Evolutionary conservation across 2,797 vertebrate species (phyloP), one percentile per base, ranked within the genome.

Genomic region (Urocyon cinereoargenteus): DNA sequence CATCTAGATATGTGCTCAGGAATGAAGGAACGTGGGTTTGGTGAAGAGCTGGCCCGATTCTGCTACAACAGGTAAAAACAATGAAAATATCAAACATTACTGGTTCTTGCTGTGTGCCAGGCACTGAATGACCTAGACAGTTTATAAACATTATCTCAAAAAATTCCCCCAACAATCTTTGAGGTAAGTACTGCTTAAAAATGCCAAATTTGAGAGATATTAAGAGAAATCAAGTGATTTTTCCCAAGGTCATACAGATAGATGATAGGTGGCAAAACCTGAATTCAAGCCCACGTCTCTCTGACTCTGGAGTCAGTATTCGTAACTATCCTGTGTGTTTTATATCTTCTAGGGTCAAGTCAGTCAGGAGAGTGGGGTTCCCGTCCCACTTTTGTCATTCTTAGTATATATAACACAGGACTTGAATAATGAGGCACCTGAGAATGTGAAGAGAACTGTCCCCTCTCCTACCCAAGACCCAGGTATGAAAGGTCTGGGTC

Each of bases 221-320:
- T 79, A 66, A 62, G 51, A 68, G 70, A 90, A 57, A 79, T 64
- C 81, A 93, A 86, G 26, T 62, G 21, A 84, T 19, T 97, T 97
- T 68, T 53, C 19, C 16, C 31, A 34, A 77, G 18, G n/a, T 87
- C 55, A 24, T 57, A 75, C 16, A 82, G 72, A 34, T 49, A 28
- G 14, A 85, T 31, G 66, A 45, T 45, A 49, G 75, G 34, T 31
- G 15, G 12, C 31, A 62, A 95, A 26, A 10, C 24, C 12, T 78
- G 51, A 72, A 62, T 68, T 73, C 79, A 89, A 51, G 45, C 19
- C 45, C n/a, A 4, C 36, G 26, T 91, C 92, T 86, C 16, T 70
- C 78, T 86, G 59, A 83, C 85, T 68, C 34, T 51, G 18, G 45
- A 93, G 36, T 70, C 79, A 72, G 49, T 94, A 9, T 91, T 92